phyloP scores from a whole-genome alignment of 37 sponge, comb jelly and placozoan genomes.

The Chondrilla cf. caribensis region DNA sequence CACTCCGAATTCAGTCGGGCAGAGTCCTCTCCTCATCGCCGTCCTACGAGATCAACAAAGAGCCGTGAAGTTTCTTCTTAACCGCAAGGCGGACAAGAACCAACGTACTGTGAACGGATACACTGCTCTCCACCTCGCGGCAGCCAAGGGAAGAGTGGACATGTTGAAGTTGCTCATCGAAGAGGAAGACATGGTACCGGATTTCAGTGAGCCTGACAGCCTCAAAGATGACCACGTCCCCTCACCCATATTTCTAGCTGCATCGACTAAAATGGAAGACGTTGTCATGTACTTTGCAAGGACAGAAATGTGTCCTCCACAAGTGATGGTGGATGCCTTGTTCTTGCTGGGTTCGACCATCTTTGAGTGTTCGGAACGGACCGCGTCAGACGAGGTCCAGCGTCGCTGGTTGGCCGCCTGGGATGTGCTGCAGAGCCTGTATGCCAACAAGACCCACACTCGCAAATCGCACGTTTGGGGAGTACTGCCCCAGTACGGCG shows the following conservation, averaged over 20 bases:
- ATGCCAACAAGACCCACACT: slow-evolving; percentile 5
- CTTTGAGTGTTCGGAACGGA: slow-evolving; percentile 58
- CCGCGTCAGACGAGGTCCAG: slow-evolving; percentile 30
- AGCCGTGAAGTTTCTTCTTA: slow-evolving; percentile 66
- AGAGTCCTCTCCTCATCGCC: slow-evolving; percentile 83
- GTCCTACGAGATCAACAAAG: slow-evolving; percentile 67
- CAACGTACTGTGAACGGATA: slow-evolving; percentile 81
- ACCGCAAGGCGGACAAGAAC: slow-evolving; percentile 59
- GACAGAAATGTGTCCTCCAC: slow-evolving; percentile 45
- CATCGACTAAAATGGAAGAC: slow-evolving; percentile 61
- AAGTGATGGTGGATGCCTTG: slow-evolving; percentile 58
- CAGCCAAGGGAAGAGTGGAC: slow-evolving; percentile 77
- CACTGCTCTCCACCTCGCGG: slow-evolving; percentile 76
- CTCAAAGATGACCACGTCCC: slow-evolving; percentile 49
- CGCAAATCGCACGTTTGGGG: slow-evolving; percentile 19
- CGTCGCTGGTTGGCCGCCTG: slow-evolving; percentile 4
- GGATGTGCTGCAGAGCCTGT: slow-evolving; percentile 40
- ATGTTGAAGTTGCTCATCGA: slow-evolving; percentile 64
- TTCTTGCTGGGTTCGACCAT: slow-evolving; percentile 67
- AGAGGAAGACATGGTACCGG: slow-evolving; percentile 37
- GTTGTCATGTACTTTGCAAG: slow-evolving; percentile 51
- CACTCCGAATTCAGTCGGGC: slow-evolving; percentile 84
- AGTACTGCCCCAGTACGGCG: slow-evolving; percentile 36
- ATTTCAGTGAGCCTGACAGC: slow-evolving; percentile 45
- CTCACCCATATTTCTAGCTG: slow-evolving; percentile 80